phyloP scores from a whole-genome alignment of 2,888 invertebrate genomes.

The Rhyacophila evoluta region DNA sequence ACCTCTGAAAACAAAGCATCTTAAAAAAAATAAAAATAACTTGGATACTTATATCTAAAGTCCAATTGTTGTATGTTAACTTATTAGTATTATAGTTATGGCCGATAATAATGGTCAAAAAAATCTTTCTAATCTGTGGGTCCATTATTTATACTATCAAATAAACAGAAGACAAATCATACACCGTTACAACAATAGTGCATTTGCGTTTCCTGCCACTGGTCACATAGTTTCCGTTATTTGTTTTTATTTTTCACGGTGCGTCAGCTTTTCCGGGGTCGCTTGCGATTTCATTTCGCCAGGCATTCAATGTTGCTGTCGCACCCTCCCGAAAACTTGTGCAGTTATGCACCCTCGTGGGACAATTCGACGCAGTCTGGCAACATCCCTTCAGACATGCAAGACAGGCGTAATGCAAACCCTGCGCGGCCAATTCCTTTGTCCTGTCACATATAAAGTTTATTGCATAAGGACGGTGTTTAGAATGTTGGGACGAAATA shows the following conservation, averaged over 20 bases:
- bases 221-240: constrained; percentile 8
- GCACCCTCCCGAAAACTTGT: constrained; percentile 30
- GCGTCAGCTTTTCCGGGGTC: constrained; percentile 28
- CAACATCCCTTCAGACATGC: constrained; percentile 36
- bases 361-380: constrained; percentile 25
- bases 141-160: too few relatives aligned
- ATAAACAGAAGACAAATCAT: too few relatives aligned
- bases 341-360: constrained; percentile 33
- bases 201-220: neutral
- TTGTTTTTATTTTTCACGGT: constrained; percentile 18
- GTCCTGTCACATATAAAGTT: constrained; percentile 41
- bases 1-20: too few relatives aligned
- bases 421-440: constrained; percentile 40
- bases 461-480: constrained; percentile 31
- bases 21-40: too few relatives aligned
- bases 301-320: neutral
- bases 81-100: too few relatives aligned
- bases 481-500: constrained; percentile 30
- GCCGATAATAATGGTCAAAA: too few relatives aligned
- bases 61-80: too few relatives aligned
- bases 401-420: constrained; percentile 27
- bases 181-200: too few relatives aligned
- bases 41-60: too few relatives aligned
- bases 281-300: constrained; percentile 11
- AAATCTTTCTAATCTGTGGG: too few relatives aligned